Conservation (phyloP, 2,113 vertebrate genomes). For the Charadrius vociferus region DNA sequence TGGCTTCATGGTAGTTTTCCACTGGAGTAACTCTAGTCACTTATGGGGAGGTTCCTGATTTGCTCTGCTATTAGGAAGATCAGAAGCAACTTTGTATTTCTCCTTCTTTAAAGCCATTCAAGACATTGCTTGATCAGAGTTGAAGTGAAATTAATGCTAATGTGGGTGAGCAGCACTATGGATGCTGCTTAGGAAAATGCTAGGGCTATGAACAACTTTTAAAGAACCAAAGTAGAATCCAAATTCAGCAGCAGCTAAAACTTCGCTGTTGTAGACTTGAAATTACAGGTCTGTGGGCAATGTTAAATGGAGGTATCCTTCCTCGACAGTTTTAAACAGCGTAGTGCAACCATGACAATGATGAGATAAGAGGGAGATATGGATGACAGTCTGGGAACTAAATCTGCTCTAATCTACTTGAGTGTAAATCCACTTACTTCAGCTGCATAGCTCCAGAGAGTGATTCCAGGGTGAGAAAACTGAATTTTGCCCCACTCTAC, state of each 20-base stretch:
- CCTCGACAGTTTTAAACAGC: background rate
- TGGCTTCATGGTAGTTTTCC: background rate
- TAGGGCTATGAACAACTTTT: background rate
- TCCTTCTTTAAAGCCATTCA: background rate
- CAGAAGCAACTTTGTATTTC: background rate
- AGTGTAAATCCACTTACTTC: conserved; percentile 26
- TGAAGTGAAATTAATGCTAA: background rate
- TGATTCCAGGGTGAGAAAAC: background rate
- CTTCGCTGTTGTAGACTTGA: background rate
- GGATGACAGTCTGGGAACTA: background rate
- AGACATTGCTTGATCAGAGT: background rate
- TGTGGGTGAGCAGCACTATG: background rate
- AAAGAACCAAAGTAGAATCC: background rate
- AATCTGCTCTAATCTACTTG: conserved; percentile 33
- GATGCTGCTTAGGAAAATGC: background rate
- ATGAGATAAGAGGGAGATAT: background rate
- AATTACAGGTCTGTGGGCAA: background rate
- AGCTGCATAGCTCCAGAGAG: background rate
- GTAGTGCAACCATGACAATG: background rate
- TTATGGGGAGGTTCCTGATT: background rate
- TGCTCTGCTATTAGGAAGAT: background rate
- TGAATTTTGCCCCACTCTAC: background rate
- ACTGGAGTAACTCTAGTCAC: background rate
- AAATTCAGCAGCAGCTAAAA: background rate
- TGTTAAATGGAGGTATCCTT: background rate